A percentile compares a stretch with the other conserved stretches of the same genome.
phyloP scores from a whole-genome alignment of 2,797 vertebrate species.

The Micropoecilia bifurca region DNA sequence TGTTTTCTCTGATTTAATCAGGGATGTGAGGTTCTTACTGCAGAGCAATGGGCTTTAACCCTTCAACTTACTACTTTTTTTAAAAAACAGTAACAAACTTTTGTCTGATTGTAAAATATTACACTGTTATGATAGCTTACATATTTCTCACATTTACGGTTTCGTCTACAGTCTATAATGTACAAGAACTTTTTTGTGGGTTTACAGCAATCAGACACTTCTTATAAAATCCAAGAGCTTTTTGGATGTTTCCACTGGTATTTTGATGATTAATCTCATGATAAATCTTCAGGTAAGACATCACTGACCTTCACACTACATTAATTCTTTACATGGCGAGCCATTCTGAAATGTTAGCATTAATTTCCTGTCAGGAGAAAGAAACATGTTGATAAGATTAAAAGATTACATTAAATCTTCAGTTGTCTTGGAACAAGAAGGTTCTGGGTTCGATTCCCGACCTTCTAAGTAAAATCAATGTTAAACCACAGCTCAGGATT shows the following conservation, averaged over 20 bases:
- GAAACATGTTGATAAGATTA: neutral
- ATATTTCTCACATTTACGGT: neutral
- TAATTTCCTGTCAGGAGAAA: neutral
- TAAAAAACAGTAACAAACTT: neutral
- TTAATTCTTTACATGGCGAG: neutral
- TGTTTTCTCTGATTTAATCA: constrained; percentile 6
- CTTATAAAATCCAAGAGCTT: neutral
- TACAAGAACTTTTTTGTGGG: neutral
- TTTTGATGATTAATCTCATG: neutral
- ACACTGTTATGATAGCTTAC: neutral
- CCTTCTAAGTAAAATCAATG: neutral
- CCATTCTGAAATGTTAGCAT: neutral
- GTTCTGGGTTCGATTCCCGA: no score
- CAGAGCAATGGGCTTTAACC: neutral
- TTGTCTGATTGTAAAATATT: neutral
- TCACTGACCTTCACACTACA: neutral
- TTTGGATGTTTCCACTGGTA: neutral
- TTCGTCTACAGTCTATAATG: constrained; percentile 8
- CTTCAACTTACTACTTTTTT: neutral
- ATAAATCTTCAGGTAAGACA: neutral
- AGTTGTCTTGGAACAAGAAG: no score
- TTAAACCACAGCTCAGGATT: neutral
- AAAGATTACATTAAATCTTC: neutral
- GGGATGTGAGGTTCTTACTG: constrained; percentile 12
- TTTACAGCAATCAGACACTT: neutral